Evolutionary conservation across 2,888 invertebrate species (phyloP), one percentile per base, ranked within the genome.

Genomic region (Coelogynopora nodosa): DNA sequence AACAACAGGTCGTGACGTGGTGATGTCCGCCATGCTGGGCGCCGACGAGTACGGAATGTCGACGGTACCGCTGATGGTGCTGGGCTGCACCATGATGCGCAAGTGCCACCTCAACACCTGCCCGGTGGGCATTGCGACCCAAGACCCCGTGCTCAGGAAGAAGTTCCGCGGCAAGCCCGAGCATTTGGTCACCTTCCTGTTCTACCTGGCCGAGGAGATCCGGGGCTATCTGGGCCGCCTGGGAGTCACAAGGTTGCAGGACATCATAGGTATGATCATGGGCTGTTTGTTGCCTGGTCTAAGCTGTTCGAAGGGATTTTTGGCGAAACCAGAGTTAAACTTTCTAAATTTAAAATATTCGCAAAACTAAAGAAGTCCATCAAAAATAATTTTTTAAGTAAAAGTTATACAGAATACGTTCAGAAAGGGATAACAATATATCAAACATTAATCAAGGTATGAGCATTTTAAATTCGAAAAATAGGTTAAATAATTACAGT

Each of bases 41-140:
- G 99, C 99, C 5, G 99, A 99, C 92, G 99, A 99, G 92, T 96
- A 98, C 91, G 99, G 98, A 28, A 97, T 99, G 93, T 97, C 97
- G 91, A 99, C 99, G 0, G 98, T 98, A 0, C 98, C 99, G 0
- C 93, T 99, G 85, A 98, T 99, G 90, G 97, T 96, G 0, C 94
- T 99, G 92, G 99, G 99, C 0, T 99, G 99, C 91, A 99, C 98
- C 0, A 99, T 99, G 99, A 99, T 99, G 99, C 94, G 99, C 87
- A 99, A 99, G 92, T 99, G 99, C 90, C 99, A 99, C 92, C 93
- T 99, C 89, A 99, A 99, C 93, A 99, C 98, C 2, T 99, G 99
- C 89, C 99, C 99, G 0, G 99, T 99, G 88, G 99, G 99, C 88
- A 96, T 99, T 90, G 98, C 98, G 0, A 99, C 99, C 0, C 99